Evolutionary conservation across 2,888 invertebrate genomes (phyloP).

Genomic region (Caenorhabditis parvicauda): DNA sequence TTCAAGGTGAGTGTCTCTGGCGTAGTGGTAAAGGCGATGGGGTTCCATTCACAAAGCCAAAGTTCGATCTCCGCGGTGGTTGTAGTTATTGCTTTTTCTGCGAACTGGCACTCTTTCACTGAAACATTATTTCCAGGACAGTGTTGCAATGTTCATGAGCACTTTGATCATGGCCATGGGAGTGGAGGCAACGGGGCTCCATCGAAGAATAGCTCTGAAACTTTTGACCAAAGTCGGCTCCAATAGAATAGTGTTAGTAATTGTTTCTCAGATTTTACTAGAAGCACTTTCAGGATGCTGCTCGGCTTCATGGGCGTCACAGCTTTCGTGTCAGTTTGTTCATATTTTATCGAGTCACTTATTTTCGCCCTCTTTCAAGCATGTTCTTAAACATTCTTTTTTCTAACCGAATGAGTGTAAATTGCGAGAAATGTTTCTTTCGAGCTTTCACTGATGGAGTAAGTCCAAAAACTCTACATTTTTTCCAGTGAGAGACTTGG

Average conservation of each 20-base stretch:
- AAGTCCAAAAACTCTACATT: no score
- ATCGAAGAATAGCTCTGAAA: slow-evolving; percentile 37
- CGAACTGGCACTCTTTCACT: not conserved
- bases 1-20: slow-evolving; percentile 28
- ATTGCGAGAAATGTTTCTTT: no score
- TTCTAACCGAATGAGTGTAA: no score
- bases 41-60: no score
- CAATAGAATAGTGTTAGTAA: slow-evolving; percentile 16
- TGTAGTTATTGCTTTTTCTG: not conserved
- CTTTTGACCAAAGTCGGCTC: slow-evolving; percentile 33
- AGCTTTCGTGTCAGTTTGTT: slow-evolving; percentile 30
- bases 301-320: slow-evolving; percentile 39
- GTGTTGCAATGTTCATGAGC: slow-evolving; percentile 28
- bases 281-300: slow-evolving; percentile 25
- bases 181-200: slow-evolving; percentile 35
- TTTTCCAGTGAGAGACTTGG: no score
- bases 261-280: not conserved
- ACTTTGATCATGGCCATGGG: slow-evolving; percentile 42
- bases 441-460: no score
- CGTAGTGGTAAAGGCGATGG: no score
- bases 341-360: no score
- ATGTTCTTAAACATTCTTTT: no score
- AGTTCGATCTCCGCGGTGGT: no score
- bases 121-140: slow-evolving; percentile 21
- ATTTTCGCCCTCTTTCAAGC: no score